These are phyloP conservation scores for Parnassius mnemosyne DNA, from an alignment of 2,888 invertebrate species.

Conservation along the genomic window DNA sequence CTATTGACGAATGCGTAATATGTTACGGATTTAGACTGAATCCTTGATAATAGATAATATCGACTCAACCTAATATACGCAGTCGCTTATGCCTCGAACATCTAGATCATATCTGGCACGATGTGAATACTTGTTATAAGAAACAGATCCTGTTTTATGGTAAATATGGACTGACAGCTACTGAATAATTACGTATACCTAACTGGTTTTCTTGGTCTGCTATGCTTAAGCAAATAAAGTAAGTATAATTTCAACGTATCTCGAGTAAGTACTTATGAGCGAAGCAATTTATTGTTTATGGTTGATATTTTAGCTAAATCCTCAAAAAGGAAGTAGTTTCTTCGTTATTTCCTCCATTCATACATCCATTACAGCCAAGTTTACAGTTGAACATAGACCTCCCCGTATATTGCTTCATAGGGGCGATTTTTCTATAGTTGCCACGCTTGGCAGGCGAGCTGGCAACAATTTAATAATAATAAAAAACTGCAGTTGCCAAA, in stretches of 20 bases:
- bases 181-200: conserved; percentile 8
- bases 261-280: not conserved
- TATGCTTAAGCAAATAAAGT: conserved; percentile 18
- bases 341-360: too few relatives aligned
- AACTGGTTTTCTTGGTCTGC: conserved; percentile 15
- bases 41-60: conserved; percentile 68
- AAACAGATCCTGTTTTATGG: conserved; percentile 19
- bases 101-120: conserved; percentile 18
- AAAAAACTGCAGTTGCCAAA: too few relatives aligned
- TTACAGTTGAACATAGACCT: too few relatives aligned
- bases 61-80: conserved; percentile 24
- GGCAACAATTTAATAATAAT: too few relatives aligned
- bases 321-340: too few relatives aligned
- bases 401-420: too few relatives aligned
- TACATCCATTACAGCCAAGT: too few relatives aligned
- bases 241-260: conserved; percentile 17
- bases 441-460: too few relatives aligned
- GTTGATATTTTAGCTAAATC: too few relatives aligned
- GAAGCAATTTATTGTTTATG: conserved; percentile 1
- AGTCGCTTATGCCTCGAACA: conserved; percentile 25
- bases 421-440: too few relatives aligned
- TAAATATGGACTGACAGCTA: conserved; percentile 18
- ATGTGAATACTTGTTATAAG: conserved; percentile 21
- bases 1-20: conserved; percentile 76
- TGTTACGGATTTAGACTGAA: conserved; percentile 68